Evolutionary conservation across 2,797 vertebrate species (phyloP).

Genomic region (Enteromius radiatus): DNA sequence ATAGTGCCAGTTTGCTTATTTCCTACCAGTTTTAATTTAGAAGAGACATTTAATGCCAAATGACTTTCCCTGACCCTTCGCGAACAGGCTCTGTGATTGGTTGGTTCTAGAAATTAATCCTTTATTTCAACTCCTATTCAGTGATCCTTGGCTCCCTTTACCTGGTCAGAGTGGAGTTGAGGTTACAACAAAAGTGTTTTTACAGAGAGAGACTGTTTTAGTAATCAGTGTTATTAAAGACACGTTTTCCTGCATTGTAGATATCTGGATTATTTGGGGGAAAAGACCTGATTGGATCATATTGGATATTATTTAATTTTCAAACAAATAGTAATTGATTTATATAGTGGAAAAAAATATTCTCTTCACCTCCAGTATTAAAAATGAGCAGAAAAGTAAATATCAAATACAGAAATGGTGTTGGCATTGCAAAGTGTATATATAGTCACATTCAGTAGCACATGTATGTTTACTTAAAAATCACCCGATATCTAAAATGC

Average conservation of each 20-base stretch:
- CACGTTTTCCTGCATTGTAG: constrained; percentile 22
- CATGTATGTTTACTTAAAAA: neutral
- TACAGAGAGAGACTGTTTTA: constrained; percentile 2
- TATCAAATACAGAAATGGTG: neutral
- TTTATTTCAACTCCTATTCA: constrained; percentile 15
- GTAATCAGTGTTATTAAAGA: constrained; percentile 13
- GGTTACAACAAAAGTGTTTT: neutral
- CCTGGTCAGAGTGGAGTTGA: constrained; percentile 7
- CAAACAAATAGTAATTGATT: neutral
- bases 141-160: neutral
- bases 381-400: neutral
- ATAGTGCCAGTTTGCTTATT: constrained; percentile 29
- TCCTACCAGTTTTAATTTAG: constrained; percentile 12
- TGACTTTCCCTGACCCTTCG: constrained; percentile 17
- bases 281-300: neutral
- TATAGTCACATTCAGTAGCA: neutral
- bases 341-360: neutral
- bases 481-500: constrained; percentile 29
- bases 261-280: constrained; percentile 10
- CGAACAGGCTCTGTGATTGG: constrained; percentile 23
- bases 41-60: constrained; percentile 25
- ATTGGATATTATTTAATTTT: neutral
- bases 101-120: constrained; percentile 5
- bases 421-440: constrained; percentile 6
- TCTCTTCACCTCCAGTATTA: neutral